phyloP scores from a whole-genome alignment of 2,888 invertebrate species.

The Volucella bombylans region DNA sequence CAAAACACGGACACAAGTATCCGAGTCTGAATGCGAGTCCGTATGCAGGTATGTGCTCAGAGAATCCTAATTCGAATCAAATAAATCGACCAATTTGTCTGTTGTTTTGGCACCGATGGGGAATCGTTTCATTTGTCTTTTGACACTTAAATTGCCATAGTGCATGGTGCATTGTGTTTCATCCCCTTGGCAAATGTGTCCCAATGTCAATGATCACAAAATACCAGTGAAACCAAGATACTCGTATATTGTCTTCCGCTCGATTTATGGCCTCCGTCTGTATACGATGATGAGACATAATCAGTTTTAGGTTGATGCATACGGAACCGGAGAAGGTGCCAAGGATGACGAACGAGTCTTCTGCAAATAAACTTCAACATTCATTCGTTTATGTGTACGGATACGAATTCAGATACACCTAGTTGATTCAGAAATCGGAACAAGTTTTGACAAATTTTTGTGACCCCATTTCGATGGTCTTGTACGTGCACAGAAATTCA shows the following conservation, averaged over 20 bases:
- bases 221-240: conserved; percentile 9
- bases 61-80: conserved; percentile 42
- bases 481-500: conserved; percentile 36
- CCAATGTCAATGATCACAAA: conserved; percentile 12
- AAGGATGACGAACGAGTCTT: not conserved
- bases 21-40: conserved; percentile 6
- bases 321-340: conserved; percentile 14
- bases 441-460: conserved; percentile 30
- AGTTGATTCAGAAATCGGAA: conserved; percentile 32
- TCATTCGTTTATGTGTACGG: conserved; percentile 18
- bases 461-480: conserved; percentile 23
- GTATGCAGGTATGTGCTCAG: conserved; percentile 31
- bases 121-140: conserved; percentile 45
- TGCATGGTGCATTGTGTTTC: conserved; percentile 21
- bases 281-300: conserved; percentile 11
- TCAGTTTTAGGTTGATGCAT: conserved; percentile 46
- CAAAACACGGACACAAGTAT: not conserved
- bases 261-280: conserved; percentile 26
- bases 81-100: conserved; percentile 51
- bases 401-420: conserved; percentile 7
- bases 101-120: conserved; percentile 23
- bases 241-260: conserved; percentile 26
- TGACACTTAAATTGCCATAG: conserved; percentile 44
- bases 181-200: conserved; percentile 40
- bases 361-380: conserved; percentile 10